Evolutionary conservation across 1,140 invertebrate genomes (phyloP).

Genomic region (Tetramorium alpestre): DNA sequence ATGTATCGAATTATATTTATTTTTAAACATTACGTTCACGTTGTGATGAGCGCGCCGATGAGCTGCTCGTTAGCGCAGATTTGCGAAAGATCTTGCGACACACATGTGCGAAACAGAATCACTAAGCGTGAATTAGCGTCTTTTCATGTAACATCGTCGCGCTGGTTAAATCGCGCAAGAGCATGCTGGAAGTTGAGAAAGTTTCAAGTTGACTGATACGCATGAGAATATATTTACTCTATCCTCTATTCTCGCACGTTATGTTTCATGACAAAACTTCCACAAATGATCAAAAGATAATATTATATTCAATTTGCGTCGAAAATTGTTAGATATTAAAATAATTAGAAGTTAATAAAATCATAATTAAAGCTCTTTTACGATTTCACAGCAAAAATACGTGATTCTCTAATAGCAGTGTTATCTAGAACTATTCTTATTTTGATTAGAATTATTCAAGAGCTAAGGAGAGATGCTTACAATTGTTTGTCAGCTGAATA

Average conservation of each 20-base stretch:
- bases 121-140: conserved; percentile 48
- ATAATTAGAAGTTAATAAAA: not conserved
- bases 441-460: conserved; percentile 25
- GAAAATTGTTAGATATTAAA: not conserved
- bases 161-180: conserved; percentile 54
- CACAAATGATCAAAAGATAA: not conserved
- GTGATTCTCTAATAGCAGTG: not conserved
- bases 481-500: conserved; percentile 69
- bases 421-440: not conserved
- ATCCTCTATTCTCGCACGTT: not conserved
- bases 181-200: conserved; percentile 34
- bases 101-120: conserved; percentile 45
- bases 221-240: conserved; percentile 19
- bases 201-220: conserved; percentile 2
- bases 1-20: not conserved
- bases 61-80: conserved; percentile 43
- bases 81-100: conserved; percentile 50
- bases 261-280: not conserved
- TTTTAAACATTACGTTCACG: not conserved
- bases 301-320: not conserved
- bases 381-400: not conserved
- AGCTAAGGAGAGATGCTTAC: not conserved
- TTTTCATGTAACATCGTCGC: conserved; percentile 42
- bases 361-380: not conserved
- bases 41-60: not conserved